Percentiles rank a stretch among this genome's conserved stretches.
Evolutionary conservation across 2,797 vertebrate species (phyloP).

Genomic region (Mionectes olivaceus): DNA sequence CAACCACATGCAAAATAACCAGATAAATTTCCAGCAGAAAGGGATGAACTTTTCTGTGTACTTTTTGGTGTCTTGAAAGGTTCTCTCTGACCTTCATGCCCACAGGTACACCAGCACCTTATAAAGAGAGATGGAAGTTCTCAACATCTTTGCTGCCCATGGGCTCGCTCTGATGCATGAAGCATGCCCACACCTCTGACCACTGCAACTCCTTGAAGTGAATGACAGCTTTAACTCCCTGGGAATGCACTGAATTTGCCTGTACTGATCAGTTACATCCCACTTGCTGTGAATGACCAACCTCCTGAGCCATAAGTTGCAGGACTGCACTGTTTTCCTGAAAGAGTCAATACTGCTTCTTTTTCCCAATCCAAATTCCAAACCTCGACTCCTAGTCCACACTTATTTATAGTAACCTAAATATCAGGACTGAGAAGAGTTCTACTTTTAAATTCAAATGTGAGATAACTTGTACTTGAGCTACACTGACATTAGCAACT

Average conservation of each 20-base stretch:
- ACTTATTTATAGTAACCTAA: background rate
- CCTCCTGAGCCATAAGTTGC: background rate
- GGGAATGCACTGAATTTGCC: background rate
- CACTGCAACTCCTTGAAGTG: background rate
- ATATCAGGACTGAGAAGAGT: background rate
- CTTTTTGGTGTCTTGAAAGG: background rate
- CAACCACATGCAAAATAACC: background rate
- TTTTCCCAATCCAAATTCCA: background rate
- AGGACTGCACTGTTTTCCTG: background rate
- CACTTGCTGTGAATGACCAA: background rate
- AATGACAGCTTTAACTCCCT: background rate
- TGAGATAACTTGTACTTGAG: background rate
- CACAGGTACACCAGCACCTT: background rate
- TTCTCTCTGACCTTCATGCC: background rate
- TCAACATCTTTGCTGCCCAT: background rate
- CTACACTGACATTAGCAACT: background rate
- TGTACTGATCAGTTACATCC: background rate
- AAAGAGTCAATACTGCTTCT: background rate
- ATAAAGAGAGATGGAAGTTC: background rate
- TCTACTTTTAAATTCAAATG: background rate
- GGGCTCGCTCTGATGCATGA: background rate
- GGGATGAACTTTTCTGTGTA: background rate
- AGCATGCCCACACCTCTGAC: background rate
- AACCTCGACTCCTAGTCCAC: background rate
- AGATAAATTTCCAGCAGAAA: background rate